Percentiles rank a stretch among this genome's conserved stretches.
Evolutionary conservation across 2,113 vertebrate species (phyloP).

Genomic region (Hypocryptadius cinnamomeus): DNA sequence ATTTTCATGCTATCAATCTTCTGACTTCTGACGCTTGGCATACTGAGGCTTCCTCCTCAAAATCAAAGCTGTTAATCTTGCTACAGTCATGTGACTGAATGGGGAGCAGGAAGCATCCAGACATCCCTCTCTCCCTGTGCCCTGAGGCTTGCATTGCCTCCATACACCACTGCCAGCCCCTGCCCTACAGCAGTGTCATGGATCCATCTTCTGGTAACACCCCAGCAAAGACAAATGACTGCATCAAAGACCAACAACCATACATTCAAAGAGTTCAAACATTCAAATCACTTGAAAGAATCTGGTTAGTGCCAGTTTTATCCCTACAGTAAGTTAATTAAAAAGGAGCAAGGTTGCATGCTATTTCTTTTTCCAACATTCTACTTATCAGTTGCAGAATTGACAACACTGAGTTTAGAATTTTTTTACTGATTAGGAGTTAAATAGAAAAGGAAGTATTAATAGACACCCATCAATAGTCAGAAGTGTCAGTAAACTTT

Average conservation of each 20-base stretch:
- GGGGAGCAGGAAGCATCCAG: not conserved
- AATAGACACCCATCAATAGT: not conserved
- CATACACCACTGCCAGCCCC: not conserved
- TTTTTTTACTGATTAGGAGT: not conserved
- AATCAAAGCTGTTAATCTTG: not conserved
- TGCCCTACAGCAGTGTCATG: too few species aligned
- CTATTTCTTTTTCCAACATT: not conserved
- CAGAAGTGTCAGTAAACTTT: not conserved
- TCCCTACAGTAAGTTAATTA: not conserved
- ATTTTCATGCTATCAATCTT: not conserved
- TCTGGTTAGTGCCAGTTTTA: not conserved
- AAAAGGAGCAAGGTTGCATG: not conserved
- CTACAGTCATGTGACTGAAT: not conserved
- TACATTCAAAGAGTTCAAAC: not conserved
- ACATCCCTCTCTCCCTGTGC: not conserved
- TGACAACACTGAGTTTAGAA: not conserved
- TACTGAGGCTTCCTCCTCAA: not conserved
- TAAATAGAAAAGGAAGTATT: not conserved
- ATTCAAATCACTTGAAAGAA: not conserved
- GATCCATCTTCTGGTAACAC: not conserved
- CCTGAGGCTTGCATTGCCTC: not conserved
- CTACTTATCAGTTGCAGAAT: not conserved
- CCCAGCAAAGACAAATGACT: not conserved
- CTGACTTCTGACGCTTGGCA: not conserved
- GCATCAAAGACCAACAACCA: not conserved